Evolutionary conservation across 2,797 vertebrate species (phyloP), one percentile per base, ranked within the genome.

Genomic region (Melanogrammus aeglefinus): DNA sequence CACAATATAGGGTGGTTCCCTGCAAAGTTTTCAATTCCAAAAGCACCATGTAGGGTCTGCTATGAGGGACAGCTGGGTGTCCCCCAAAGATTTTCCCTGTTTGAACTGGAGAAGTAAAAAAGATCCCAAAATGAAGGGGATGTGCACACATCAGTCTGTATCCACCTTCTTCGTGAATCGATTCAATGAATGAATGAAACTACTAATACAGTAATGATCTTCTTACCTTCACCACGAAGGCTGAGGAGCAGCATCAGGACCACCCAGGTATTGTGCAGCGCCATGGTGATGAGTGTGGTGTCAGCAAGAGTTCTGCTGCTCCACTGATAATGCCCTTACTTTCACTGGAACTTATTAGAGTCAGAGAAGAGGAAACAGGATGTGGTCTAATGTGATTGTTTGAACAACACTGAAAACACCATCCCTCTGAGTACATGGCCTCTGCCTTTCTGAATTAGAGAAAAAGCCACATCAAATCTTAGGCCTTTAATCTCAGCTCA

Each of bases 1-100:
- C 88, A 10, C 92, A 93, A 74, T 31, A 0, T 0, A 0, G 0
- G 1, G 29, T 0, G 0, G 10, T 1, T 0, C 0, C 0, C 0
- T 2, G 0, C 0, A 29, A 29, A 29, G 29, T 29, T 0, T 0
- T 0, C 10, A 0, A 4, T 38, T 39, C 38, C 76, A 92, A 14
- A 29, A 83, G 69, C 13, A 77, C 91, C 91, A 93, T 92, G 85
- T 89, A 91, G 0, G 91, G 91, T 9, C 82, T 79, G 75, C 91
- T 92, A 2, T 91, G 83, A 7, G 87, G 14, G 8, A 7, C 10
- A 0, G 82, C 85, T 35, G 31, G 75, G 0, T 0, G 72, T 0
- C 91, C 90, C 3, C 85, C 88, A 21, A 83, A 57, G 66, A 92
- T 91, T 9, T 31, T 1, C 8, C 29, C 81, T 76, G 84, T 44